phyloP scores from a whole-genome alignment of 2,797 vertebrate species.

The Muscicapa striata region DNA sequence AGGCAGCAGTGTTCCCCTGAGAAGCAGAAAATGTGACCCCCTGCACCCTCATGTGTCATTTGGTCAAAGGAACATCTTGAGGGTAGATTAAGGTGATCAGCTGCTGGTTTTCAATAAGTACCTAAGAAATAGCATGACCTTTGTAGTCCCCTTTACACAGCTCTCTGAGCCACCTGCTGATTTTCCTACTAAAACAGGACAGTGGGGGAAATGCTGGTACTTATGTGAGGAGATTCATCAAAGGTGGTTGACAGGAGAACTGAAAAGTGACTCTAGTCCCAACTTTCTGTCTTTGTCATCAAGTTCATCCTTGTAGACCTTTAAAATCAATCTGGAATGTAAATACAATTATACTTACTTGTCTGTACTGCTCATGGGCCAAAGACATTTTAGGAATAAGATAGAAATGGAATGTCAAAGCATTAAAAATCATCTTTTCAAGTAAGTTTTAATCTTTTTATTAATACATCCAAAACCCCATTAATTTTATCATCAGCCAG shows the following conservation, averaged over 20 bases:
- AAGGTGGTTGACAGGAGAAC: background rate
- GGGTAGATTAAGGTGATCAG: background rate
- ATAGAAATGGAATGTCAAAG: background rate
- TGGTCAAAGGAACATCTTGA: background rate
- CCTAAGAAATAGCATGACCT: background rate
- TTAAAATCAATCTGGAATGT: background rate
- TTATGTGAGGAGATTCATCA: background rate
- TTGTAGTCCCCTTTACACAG: background rate
- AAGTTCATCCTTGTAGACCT: background rate
- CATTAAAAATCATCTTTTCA: background rate
- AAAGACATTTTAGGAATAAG: background rate
- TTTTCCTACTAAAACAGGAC: background rate
- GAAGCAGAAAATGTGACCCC: background rate
- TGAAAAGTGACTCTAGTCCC: background rate
- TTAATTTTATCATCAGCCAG: background rate
- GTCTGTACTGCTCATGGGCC: background rate
- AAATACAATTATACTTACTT: background rate
- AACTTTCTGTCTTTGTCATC: background rate
- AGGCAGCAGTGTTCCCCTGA: background rate
- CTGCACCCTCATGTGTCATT: accelerated
- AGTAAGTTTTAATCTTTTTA: background rate
- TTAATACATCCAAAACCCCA: background rate
- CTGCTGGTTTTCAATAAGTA: background rate
- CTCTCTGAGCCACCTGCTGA: background rate
- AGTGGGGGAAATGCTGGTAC: background rate